Evolutionary conservation across 2,113 vertebrate genomes (phyloP).

Genomic region (Synodontis membranacea): DNA sequence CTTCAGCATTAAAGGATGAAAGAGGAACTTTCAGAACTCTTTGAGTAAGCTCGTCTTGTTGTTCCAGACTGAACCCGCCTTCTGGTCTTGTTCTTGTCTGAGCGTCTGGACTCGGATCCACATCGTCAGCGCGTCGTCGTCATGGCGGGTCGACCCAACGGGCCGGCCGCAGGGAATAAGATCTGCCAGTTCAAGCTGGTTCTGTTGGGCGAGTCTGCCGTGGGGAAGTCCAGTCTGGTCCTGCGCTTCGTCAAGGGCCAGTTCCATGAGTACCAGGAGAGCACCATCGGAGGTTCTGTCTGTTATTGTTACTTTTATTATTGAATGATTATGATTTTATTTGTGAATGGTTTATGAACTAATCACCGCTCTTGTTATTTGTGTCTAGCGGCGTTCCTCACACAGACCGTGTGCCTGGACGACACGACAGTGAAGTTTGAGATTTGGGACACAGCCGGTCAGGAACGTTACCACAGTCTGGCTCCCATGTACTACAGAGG

Average conservation of each 20-base stretch:
- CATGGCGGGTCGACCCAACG: slow-evolving; percentile 89
- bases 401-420: slow-evolving; percentile 94
- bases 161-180: slow-evolving; percentile 76
- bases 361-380: neutral
- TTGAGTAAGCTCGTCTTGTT: neutral
- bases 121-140: slow-evolving; percentile 7
- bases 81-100: neutral
- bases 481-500: slow-evolving; percentile 97
- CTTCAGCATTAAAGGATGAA: too few species aligned
- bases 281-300: slow-evolving; percentile 88
- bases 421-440: slow-evolving; percentile 98
- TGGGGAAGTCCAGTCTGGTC: slow-evolving; percentile 82
- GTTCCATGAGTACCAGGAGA: slow-evolving; percentile 88
- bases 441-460: slow-evolving; percentile 96
- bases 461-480: slow-evolving; percentile 96
- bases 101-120: neutral
- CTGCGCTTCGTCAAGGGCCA: slow-evolving; percentile 87
- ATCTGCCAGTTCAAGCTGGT: slow-evolving; percentile 89
- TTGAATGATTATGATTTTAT: too few species aligned
- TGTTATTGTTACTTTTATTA: too few species aligned
- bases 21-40: neutral
- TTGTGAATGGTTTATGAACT: too few species aligned
- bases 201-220: slow-evolving; percentile 77
- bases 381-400: slow-evolving; percentile 89
- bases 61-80: neutral